Conservation (phyloP, 2,888 invertebrate species). For the Heliothis peltigera region DNA sequence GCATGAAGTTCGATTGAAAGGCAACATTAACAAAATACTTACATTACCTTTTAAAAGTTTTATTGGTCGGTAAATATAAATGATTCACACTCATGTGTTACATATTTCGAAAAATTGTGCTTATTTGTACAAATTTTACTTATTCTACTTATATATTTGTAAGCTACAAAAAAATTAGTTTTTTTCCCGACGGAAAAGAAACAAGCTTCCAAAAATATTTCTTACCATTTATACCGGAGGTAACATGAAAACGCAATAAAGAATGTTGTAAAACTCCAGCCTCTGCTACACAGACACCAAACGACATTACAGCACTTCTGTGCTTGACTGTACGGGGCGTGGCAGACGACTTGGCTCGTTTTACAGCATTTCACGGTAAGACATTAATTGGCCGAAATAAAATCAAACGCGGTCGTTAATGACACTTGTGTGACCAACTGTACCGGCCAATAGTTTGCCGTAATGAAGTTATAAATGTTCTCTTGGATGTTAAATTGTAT, state of each 20-base stretch:
- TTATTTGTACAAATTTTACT: no score
- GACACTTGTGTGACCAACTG: conserved; percentile 55
- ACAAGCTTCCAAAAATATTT: conserved; percentile 4
- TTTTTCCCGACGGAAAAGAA: conserved; percentile 4
- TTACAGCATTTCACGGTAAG: conserved; percentile 85
- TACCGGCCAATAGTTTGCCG: conserved; percentile 42
- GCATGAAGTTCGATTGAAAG: no score
- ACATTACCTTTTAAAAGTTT: no score
- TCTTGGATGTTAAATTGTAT: conserved; percentile 38
- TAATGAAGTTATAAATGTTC: conserved; percentile 62
- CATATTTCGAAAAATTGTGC: no score
- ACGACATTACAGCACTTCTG: conserved; percentile 55
- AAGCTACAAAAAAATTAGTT: no score
- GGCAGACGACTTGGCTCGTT: conserved; percentile 72
- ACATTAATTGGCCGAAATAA: conserved; percentile 81
- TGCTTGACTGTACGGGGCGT: conserved; percentile 73
- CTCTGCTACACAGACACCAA: conserved; percentile 12
- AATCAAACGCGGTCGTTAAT: conserved; percentile 75
- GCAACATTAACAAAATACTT: no score
- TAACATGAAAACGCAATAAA: conserved; percentile 29
- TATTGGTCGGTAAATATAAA: no score
- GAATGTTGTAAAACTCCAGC: conserved; percentile 3
- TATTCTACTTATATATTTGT: no score
- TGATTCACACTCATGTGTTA: no score
- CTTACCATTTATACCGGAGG: background rate